Percentiles rank a stretch among this genome's conserved stretches.
These are phyloP conservation scores for Trialeurodes vaporariorum DNA, from an alignment of 1,140 invertebrate species.

Conservation along the genomic window DNA sequence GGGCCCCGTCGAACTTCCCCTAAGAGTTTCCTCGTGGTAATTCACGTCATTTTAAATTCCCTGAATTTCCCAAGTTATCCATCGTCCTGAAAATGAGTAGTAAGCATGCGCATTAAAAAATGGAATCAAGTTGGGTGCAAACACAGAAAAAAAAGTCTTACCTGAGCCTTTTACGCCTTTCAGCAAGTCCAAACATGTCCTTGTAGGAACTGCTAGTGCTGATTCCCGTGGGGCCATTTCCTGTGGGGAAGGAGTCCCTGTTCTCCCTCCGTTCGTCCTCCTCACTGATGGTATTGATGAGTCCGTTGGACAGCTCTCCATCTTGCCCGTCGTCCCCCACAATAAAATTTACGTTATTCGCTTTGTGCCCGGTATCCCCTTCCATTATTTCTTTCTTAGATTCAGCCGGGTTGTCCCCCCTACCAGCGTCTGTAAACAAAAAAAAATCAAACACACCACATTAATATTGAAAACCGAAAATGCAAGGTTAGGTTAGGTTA, in stretches of 20 bases:
- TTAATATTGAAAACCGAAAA: neutral
- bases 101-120: too few relatives aligned
- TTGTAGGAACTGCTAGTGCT: conserved; percentile 27
- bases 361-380: neutral
- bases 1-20: too few relatives aligned
- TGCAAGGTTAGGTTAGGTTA: neutral
- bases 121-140: too few relatives aligned
- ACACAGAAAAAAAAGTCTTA: conserved; percentile 27
- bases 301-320: conserved; percentile 6
- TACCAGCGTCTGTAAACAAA: neutral
- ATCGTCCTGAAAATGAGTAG: too few relatives aligned
- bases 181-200: conserved; percentile 36
- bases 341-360: conserved; percentile 16
- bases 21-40: too few relatives aligned
- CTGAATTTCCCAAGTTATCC: too few relatives aligned
- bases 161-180: conserved; percentile 41
- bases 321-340: conserved; percentile 17
- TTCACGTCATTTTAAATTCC: too few relatives aligned
- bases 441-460: neutral
- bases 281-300: conserved; percentile 13
- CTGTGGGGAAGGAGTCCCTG: conserved; percentile 37
- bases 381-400: neutral
- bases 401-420: neutral
- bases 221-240: conserved; percentile 23
- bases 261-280: conserved; percentile 34